Evolutionary conservation across 2,797 vertebrate species (phyloP), one percentile per base, ranked within the genome.

Genomic region (Rhynchotus rufescens): DNA sequence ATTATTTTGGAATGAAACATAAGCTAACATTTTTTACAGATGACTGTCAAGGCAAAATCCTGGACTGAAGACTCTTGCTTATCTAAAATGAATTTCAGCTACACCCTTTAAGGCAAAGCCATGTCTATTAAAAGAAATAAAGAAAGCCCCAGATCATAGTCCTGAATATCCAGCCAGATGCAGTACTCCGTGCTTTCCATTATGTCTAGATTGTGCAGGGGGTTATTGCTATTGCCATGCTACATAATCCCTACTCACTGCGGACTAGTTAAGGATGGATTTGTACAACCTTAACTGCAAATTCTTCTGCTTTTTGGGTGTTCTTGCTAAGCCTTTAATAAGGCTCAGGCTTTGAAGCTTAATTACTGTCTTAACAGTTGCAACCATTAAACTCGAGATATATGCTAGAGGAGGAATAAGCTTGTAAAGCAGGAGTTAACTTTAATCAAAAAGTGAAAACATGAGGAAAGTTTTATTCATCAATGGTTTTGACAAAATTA

Each of bases 1-100:
- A 47, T 89, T 64, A 84, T 65, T 92, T 94, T 96, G 96, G 93
- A 96, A 94, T 80, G 84, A 93, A 93, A 80, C 57, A 86, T 30
- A 76, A 81, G 56, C 69, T 94, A 89, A 86, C 96, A 96, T 96
- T 96, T 96, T 96, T 96, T 93, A 89, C 80, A 93, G 87, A 96
- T 95, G 95, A 95, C 86, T 71, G 85, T 92, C 88, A 90, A 93
- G 72, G 75, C 89, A 91, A 93, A 95, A 92, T 61, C 71, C 88
- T 94, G 87, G 90, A 87, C 82, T 80, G 80, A 80, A 81, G 80
- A 87, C 65, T 75, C 61, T 83, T 92, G 84, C 94, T 95, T 95
- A 96, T 96, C 96, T 93, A 81, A 85, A 95, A 73, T 0, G 2
- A 76, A 77, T 90, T 89, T 67, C 72, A 93, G 92, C 86, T 95